Conservation (phyloP, 2,113 vertebrate genomes). For the Lycocorax pyrrhopterus region DNA sequence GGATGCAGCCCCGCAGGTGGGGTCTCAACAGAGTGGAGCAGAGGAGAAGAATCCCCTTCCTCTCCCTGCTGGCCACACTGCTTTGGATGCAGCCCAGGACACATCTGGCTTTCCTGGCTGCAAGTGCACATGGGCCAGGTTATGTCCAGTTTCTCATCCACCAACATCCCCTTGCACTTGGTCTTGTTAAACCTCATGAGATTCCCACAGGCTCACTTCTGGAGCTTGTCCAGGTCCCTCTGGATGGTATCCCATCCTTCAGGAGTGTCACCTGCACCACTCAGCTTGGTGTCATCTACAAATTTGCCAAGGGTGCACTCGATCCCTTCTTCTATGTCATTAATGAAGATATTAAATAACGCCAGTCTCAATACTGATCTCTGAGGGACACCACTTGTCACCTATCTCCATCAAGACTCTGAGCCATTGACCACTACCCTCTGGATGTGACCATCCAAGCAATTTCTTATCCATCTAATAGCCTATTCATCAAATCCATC, state of each 20-base stretch:
- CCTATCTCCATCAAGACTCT: background rate
- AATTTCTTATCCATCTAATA: background rate
- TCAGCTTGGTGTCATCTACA: background rate
- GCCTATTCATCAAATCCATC: background rate
- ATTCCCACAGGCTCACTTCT: background rate
- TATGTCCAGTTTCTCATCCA: background rate
- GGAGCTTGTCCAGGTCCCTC: background rate
- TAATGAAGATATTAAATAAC: background rate
- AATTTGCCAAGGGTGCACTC: background rate
- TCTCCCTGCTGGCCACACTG: rapidly evolving
- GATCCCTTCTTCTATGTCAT: background rate
- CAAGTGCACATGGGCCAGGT: rapidly evolving
- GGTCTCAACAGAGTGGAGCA: background rate
- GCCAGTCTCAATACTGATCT: rapidly evolving
- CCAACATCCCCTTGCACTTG: background rate
- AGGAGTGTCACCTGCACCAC: background rate
- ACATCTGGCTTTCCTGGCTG: rapidly evolving
- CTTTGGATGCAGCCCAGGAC: background rate
- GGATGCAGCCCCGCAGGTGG: background rate
- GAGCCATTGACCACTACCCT: background rate
- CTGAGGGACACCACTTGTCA: background rate
- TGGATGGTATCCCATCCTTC: background rate
- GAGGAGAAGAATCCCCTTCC: background rate
- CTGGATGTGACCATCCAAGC: background rate
- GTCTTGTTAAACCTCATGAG: background rate